Evolutionary conservation across 2,113 vertebrate species (phyloP), one percentile per base, ranked within the genome.

Genomic region (Anolis carolinensis): DNA sequence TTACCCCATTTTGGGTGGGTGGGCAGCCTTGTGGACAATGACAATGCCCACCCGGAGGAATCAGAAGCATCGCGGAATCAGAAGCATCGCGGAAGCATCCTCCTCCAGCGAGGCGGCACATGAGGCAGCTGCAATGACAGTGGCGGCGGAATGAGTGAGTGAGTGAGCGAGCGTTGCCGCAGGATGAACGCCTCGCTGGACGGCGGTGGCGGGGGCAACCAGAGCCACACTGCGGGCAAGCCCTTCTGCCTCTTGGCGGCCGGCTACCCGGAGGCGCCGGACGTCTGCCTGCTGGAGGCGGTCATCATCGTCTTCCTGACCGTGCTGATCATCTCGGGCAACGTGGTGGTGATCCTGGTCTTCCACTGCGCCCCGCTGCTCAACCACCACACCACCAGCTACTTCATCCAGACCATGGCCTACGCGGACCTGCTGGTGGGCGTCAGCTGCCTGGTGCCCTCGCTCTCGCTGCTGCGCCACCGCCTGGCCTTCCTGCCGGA

Each of bases 341-440:
- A 99, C 94, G 94, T 99, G 79, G 96, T 99, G 78, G 98, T 99
- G 86, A 99, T 99, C 89, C 98, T 98, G 90, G 99, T 99, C 78
- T 99, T 99, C 95, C 98, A 99, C 94, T 99, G 98, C 89, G 98
- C 98, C n/a, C 99, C 99, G 81, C 95, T 99, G 91, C 97, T 99
- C 67, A 98, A 98, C 96, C 97, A 99, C 92, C 98, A 99, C 92
- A 98, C 98, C 89, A 99, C 98, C 93, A 99, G 98, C 94, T 98
- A 98, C 93, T 99, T 99, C 95, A 99, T 99, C 91, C 98, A 99
- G 96, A 99, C 99, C 48, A 99, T 99, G 98, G 98, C 99, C 0
- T 99, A 99, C 32, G 99, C 99, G 52, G 99, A 99, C 93, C 96
- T 99, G 84, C 94, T 99, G 95, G 98, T 99, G 88, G 99, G 99